These are phyloP conservation scores for Malaclemys terrapin DNA, from an alignment of 2,113 vertebrate species.

Conservation along the genomic window DNA sequence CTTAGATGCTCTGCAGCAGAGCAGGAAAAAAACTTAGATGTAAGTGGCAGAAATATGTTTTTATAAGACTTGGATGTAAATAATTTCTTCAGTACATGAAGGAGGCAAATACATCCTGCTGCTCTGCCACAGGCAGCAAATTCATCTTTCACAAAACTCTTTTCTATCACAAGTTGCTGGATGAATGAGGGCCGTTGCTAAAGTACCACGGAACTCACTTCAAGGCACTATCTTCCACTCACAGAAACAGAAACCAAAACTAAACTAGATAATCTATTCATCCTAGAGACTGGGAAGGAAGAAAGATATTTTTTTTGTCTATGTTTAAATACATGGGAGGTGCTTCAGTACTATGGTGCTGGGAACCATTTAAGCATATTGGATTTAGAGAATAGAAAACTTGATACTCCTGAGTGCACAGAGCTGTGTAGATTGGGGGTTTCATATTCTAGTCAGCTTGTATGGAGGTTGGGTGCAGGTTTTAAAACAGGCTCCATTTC, in stretches of 20 bases:
- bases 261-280: background rate
- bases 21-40: background rate
- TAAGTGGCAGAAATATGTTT: background rate
- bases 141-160: background rate
- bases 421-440: no score
- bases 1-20: background rate
- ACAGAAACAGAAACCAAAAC: background rate
- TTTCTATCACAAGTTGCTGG: background rate
- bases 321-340: background rate
- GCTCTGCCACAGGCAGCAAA: background rate
- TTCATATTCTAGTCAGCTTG: background rate
- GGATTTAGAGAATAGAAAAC: no score
- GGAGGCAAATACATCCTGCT: background rate
- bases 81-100: background rate
- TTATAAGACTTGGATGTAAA: background rate
- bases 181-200: background rate
- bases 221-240: background rate
- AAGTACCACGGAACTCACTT: background rate
- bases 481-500: background rate
- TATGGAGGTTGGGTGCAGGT: background rate
- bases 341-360: background rate
- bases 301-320: background rate
- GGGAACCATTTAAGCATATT: no score
- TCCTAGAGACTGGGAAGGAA: background rate
- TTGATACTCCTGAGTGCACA: no score